Conservation (phyloP, 2,888 invertebrate species). For the Alentia gelatinosa region DNA sequence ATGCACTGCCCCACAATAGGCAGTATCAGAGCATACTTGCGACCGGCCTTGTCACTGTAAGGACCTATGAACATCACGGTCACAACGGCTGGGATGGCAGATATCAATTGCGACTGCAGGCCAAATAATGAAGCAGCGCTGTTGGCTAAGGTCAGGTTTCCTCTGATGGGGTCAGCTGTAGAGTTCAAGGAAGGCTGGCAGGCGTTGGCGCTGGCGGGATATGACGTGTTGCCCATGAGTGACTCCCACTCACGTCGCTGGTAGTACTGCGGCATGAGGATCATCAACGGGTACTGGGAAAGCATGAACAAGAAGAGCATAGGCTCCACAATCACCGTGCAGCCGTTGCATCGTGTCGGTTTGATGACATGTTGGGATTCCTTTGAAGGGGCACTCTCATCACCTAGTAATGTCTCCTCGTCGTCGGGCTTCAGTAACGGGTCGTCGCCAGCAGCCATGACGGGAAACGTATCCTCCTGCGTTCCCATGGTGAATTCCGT, state of each 20-base stretch:
- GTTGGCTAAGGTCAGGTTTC: conserved; percentile 52
- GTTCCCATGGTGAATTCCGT: neutral
- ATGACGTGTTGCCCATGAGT: conserved; percentile 17
- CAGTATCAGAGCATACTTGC: conserved; percentile 61
- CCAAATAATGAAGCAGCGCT: conserved; percentile 52
- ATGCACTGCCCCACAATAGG: conserved; percentile 58
- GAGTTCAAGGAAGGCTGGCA: neutral
- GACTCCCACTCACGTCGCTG: conserved; percentile 18
- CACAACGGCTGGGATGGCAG: conserved; percentile 59
- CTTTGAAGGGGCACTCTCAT: neutral
- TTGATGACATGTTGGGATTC: neutral
- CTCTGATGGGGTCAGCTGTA: neutral
- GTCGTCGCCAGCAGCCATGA: neutral
- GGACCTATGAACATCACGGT: conserved; percentile 59
- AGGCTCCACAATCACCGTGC: conserved; percentile 59
- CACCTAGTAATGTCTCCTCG: neutral
- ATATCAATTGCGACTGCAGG: conserved; percentile 20
- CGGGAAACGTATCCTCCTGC: neutral
- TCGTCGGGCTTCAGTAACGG: neutral
- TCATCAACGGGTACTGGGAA: conserved; percentile 41
- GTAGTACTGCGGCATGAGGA: conserved; percentile 56
- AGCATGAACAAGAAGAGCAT: conserved; percentile 54
- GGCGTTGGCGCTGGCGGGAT: conserved; percentile 27
- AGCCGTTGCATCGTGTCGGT: conserved; percentile 30
- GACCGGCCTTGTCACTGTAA: conserved; percentile 61